Evolutionary conservation across 2,888 invertebrate genomes (phyloP).

Genomic region (Thymelicus sylvestris): DNA sequence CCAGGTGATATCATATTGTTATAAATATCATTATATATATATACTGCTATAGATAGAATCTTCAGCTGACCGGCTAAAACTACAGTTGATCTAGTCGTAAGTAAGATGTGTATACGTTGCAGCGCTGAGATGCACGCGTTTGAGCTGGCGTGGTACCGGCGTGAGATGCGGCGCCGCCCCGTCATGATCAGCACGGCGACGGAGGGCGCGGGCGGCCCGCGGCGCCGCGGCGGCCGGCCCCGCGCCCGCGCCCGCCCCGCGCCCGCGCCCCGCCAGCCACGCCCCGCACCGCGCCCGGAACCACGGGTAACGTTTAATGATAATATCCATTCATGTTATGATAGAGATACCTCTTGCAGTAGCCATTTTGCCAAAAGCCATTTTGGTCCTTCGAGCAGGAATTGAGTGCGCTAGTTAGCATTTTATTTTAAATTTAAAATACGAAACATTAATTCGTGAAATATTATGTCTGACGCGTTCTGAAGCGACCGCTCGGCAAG

Average conservation of each 20-base stretch:
- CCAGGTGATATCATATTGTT: conserved; percentile 31
- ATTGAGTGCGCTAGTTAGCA: background rate
- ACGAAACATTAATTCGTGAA: too few species aligned
- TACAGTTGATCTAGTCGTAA: too few species aligned
- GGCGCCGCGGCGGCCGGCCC: conserved; percentile 45
- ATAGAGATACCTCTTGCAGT: background rate
- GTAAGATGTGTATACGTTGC: conserved; percentile 11
- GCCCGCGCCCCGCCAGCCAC: conserved; percentile 36
- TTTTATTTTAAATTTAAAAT: too few species aligned
- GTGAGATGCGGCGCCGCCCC: conserved; percentile 91
- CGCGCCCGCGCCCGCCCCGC: conserved; percentile 41
- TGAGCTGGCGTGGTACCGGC: conserved; percentile 88
- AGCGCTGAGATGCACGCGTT: conserved; percentile 77
- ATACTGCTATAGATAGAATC: too few species aligned
- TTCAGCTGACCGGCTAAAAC: too few species aligned
- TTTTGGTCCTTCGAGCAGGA: background rate
- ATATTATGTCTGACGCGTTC: too few species aligned
- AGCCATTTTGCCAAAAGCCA: background rate
- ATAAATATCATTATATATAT: too few species aligned
- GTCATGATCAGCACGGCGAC: conserved; percentile 26
- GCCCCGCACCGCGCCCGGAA: background rate
- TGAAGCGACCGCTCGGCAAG: too few species aligned
- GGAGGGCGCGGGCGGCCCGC: conserved; percentile 23
- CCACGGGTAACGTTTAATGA: too few species aligned
- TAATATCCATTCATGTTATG: too few species aligned